Evolutionary conservation across 2,797 vertebrate species (phyloP).

Genomic region (Limosa lapponica): DNA sequence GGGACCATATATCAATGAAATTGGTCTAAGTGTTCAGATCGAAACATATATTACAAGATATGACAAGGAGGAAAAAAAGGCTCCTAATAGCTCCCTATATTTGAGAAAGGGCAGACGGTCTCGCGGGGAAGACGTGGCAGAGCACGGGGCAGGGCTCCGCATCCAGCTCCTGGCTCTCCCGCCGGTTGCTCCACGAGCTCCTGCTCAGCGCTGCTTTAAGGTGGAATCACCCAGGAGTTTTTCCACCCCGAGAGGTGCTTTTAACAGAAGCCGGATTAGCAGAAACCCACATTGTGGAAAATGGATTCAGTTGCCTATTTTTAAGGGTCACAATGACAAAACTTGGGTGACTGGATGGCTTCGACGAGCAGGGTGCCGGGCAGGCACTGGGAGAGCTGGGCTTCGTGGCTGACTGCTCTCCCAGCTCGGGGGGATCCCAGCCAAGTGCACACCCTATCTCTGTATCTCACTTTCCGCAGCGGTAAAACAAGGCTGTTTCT

Average conservation of each 20-base stretch:
- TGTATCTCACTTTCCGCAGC: neutral
- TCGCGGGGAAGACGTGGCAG: rapidly evolving
- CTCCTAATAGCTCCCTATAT: neutral
- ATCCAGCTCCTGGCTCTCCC: neutral
- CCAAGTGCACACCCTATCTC: neutral
- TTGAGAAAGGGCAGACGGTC: neutral
- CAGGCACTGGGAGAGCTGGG: neutral
- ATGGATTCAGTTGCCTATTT: neutral
- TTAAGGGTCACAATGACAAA: neutral
- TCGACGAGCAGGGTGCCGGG: neutral
- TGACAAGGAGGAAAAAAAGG: neutral
- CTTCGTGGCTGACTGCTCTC: neutral
- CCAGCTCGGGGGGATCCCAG: neutral
- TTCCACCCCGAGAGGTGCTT: neutral
- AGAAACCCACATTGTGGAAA: neutral
- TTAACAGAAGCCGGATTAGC: neutral
- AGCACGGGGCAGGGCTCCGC: neutral
- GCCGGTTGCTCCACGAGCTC: neutral
- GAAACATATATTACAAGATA: neutral
- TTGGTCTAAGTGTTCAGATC: neutral
- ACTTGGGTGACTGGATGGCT: neutral
- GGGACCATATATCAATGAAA: neutral
- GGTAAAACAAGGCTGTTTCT: conserved; percentile 12
- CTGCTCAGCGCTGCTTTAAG: neutral
- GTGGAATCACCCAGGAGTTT: neutral